Evolutionary conservation across 1,140 invertebrate species (phyloP).

Genomic region (Forficula auricularia): DNA sequence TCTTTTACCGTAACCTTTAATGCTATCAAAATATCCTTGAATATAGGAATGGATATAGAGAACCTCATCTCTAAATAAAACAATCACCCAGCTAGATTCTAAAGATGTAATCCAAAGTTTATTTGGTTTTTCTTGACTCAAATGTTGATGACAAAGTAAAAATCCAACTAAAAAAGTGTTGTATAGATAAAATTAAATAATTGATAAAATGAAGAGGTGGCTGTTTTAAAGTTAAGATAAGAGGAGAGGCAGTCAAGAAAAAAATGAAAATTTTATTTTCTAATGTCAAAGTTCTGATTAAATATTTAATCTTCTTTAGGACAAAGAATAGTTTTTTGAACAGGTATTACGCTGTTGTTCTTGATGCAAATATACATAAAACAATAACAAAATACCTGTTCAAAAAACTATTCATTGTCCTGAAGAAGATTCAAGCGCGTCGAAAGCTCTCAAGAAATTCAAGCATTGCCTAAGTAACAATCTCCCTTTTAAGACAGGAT

Average conservation of each 20-base stretch:
- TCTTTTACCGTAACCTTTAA: conserved; percentile 87
- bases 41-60: conserved; percentile 90
- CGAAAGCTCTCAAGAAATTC: too few species aligned
- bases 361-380: too few species aligned
- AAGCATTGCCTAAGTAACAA: too few species aligned
- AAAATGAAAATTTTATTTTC: conserved; percentile 4
- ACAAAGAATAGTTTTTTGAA: too few species aligned
- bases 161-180: conserved; percentile 52
- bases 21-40: conserved; percentile 79
- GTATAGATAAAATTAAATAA: not conserved
- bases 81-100: conserved; percentile 83
- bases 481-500: too few species aligned
- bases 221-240: not conserved
- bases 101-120: conserved; percentile 83
- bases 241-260: too few species aligned
- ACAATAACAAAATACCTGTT: too few species aligned
- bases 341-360: too few species aligned
- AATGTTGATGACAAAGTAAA: conserved; percentile 69
- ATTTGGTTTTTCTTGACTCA: conserved; percentile 45
- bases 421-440: too few species aligned
- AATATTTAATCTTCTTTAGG: too few species aligned
- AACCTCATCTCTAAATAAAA: conserved; percentile 92
- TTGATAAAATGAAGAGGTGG: not conserved
- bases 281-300: too few species aligned
- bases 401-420: too few species aligned